These are phyloP conservation scores for Synergus itoensis DNA, from an alignment of 2,888 invertebrate genomes.

Conservation along the genomic window DNA sequence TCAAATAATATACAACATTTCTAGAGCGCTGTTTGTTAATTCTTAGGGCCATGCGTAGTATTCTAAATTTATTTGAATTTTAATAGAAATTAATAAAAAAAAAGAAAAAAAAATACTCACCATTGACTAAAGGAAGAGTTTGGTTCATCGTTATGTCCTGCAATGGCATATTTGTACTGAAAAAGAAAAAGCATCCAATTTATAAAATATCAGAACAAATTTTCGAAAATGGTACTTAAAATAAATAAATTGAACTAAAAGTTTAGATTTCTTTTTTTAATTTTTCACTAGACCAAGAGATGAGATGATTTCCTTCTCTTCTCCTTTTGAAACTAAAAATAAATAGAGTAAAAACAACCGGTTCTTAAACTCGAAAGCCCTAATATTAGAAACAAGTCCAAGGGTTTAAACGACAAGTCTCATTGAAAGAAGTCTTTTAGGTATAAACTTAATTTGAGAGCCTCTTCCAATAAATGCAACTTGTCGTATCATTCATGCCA, in stretches of 20 bases:
- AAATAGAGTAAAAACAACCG: constrained; percentile 18
- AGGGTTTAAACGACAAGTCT: constrained; percentile 6
- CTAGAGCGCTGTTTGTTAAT: too few relatives aligned
- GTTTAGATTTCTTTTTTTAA: background rate
- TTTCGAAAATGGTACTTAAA: background rate
- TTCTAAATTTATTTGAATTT: background rate
- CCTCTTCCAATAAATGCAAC: constrained; percentile 10
- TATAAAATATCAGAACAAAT: constrained; percentile 7
- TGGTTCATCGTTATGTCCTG: constrained; percentile 71
- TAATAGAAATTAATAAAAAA: background rate
- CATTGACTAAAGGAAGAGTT: constrained; percentile 63
- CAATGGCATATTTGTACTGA: constrained; percentile 68
- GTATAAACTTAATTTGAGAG: background rate
- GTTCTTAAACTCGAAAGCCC: constrained; percentile 19
- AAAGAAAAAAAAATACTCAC: constrained; percentile 60
- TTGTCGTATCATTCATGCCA: background rate
- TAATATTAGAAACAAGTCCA: constrained; percentile 29
- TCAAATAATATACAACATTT: background rate
- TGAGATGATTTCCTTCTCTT: background rate
- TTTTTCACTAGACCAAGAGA: background rate
- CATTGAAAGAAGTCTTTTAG: background rate
- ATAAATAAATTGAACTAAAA: background rate
- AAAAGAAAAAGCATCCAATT: constrained; percentile 55
- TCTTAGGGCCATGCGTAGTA: background rate
- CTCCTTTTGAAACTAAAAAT: constrained; percentile 30